Percentiles rank a stretch among this genome's conserved stretches.
Evolutionary conservation across 35 echinoderm and acorn worm species (phyloP).

Genomic region (Apostichopus japonicus): DNA sequence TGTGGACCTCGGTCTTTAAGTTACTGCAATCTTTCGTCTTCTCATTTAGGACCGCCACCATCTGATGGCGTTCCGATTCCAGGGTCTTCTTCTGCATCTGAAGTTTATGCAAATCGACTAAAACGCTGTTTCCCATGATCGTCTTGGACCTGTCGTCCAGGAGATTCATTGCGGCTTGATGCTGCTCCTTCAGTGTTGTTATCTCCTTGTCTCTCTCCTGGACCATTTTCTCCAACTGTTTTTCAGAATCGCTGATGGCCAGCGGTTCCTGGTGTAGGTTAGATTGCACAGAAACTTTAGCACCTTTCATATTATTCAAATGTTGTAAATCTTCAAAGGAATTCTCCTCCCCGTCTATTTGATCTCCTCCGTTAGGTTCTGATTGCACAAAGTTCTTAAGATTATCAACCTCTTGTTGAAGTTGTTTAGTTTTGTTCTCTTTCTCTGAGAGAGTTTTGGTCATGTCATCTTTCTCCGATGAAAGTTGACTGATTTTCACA

Average conservation of each 20-base stretch:
- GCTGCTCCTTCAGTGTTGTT: conserved; percentile 70
- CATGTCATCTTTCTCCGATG: conserved; percentile 46
- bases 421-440: conserved; percentile 53
- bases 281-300: conserved; percentile 57
- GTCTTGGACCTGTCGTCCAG: conserved; percentile 80
- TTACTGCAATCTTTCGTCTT: conserved; percentile 98
- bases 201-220: conserved; percentile 90
- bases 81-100: conserved; percentile 88
- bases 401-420: conserved; percentile 64
- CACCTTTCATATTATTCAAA: conserved; percentile 7
- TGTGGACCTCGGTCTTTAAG: conserved; percentile 96
- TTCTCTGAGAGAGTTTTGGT: conserved; percentile 57
- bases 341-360: conserved; percentile 6
- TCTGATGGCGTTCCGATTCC: conserved; percentile 92
- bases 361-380: conserved; percentile 62
- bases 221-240: conserved; percentile 89
- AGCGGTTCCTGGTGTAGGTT: conserved; percentile 21
- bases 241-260: conserved; percentile 91
- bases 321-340: conserved; percentile 43
- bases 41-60: conserved; percentile 96
- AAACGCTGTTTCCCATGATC: conserved; percentile 70
- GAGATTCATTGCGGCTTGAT: conserved; percentile 58
- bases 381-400: conserved; percentile 57
- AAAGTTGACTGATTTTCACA: conserved; percentile 33
- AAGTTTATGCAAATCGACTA: conserved; percentile 88